phyloP scores from a whole-genome alignment of 2,797 vertebrate genomes.

The Sitta carolinensis region DNA sequence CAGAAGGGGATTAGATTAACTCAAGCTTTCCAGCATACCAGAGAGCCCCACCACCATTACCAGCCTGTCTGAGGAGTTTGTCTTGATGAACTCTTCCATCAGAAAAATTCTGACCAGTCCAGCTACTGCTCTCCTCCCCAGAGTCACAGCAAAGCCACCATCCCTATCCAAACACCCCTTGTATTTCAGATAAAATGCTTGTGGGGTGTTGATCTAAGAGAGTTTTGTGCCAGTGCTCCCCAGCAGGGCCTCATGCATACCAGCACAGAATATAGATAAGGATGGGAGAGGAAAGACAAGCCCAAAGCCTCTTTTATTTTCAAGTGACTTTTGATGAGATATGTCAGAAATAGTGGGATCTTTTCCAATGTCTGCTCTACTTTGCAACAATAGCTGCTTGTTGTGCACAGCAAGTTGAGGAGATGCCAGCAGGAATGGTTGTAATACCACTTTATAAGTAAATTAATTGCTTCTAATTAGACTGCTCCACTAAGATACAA shows the following conservation, averaged over 20 bases:
- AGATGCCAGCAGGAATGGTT: background rate
- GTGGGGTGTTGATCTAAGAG: background rate
- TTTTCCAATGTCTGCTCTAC: background rate
- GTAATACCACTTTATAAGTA: background rate
- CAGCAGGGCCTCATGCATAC: background rate
- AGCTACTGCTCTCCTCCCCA: accelerated
- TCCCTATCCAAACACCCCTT: background rate
- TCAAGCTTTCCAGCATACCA: background rate
- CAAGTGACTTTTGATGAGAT: background rate
- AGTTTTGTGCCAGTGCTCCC: background rate
- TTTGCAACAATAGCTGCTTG: background rate
- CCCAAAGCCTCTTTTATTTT: background rate
- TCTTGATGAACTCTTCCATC: background rate
- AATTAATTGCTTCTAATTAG: background rate
- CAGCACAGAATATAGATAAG: background rate
- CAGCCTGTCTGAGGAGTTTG: background rate
- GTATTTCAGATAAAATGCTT: background rate
- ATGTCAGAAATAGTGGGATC: background rate
- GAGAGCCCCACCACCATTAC: background rate
- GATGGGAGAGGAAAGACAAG: background rate
- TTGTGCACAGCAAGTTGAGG: accelerated
- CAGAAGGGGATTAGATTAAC: background rate
- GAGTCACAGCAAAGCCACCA: accelerated
- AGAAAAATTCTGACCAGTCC: background rate
- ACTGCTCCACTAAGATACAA: background rate